These are phyloP conservation scores for Crepidodera aurea DNA, from an alignment of 2,888 invertebrate genomes.

Conservation along the genomic window DNA sequence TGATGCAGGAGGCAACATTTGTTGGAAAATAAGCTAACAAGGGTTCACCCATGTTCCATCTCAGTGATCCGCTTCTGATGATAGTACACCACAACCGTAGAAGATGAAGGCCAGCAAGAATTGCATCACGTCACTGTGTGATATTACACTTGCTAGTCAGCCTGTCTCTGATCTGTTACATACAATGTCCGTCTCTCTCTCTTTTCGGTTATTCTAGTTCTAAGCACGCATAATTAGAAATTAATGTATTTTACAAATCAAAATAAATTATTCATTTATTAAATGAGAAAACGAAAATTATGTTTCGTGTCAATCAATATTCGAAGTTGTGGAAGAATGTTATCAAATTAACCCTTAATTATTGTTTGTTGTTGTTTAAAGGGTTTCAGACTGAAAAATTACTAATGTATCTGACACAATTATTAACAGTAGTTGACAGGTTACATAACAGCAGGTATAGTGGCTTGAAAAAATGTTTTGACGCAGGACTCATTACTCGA, in stretches of 20 bases:
- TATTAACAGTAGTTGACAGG: no score
- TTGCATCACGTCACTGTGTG: constrained; percentile 45
- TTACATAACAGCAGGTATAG: no score
- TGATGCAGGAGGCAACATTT: no score
- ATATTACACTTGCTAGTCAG: constrained; percentile 51
- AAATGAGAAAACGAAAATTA: not conserved
- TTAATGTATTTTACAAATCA: constrained; percentile 9
- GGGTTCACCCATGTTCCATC: no score
- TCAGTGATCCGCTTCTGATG: not conserved
- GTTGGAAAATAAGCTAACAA: no score
- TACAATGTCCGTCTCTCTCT: constrained; percentile 5
- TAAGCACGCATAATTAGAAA: constrained; percentile 12
- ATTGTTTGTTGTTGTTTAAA: no score
- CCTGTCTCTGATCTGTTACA: constrained; percentile 45
- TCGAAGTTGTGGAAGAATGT: no score
- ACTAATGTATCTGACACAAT: no score
- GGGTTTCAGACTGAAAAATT: no score
- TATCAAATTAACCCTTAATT: no score
- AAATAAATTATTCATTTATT: constrained; percentile 17
- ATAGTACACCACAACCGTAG: not conserved
- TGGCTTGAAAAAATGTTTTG: no score
- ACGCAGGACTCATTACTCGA: no score
- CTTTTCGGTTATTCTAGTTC: constrained; percentile 7
- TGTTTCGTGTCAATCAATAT: not conserved
- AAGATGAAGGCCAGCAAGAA: constrained; percentile 24